Percentiles rank a stretch among this genome's conserved stretches.
These are phyloP conservation scores for Caenorhabditis panamensis DNA, from an alignment of 2,888 invertebrate species.

Conservation along the genomic window DNA sequence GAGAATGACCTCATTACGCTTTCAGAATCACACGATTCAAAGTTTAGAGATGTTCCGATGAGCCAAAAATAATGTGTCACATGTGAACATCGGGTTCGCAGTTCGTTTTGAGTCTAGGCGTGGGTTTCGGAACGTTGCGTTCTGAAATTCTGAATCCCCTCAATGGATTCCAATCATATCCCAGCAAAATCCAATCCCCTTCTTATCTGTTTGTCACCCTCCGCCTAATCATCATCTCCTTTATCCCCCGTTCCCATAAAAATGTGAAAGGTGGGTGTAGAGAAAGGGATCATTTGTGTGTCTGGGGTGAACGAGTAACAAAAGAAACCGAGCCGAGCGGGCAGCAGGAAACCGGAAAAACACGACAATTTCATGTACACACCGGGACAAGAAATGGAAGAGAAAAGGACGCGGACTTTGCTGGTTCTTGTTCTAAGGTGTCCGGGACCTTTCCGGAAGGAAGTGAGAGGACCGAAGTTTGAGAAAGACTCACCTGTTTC, in stretches of 20 bases:
- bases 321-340: not conserved
- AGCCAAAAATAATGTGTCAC: no score
- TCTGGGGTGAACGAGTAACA: not conserved
- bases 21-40: no score
- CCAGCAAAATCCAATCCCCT: no score
- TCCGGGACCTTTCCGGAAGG: not conserved
- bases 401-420: not conserved
- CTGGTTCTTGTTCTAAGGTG: no score
- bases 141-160: no score
- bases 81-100: no score
- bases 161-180: no score
- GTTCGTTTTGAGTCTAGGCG: no score
- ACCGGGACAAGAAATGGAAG: not conserved
- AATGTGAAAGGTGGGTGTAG: not conserved
- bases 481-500: slow-evolving; percentile 45
- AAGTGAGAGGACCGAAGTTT: no score
- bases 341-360: not conserved
- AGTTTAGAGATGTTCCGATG: no score
- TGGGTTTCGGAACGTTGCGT: no score
- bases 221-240: not conserved
- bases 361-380: slow-evolving; percentile 1
- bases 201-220: no score
- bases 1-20: slow-evolving; percentile 3
- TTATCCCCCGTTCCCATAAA: not conserved
- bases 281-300: not conserved